Evolutionary conservation across 2,113 vertebrate species (phyloP), one percentile per base, ranked within the genome.

Genomic region (Regulus satrapa): DNA sequence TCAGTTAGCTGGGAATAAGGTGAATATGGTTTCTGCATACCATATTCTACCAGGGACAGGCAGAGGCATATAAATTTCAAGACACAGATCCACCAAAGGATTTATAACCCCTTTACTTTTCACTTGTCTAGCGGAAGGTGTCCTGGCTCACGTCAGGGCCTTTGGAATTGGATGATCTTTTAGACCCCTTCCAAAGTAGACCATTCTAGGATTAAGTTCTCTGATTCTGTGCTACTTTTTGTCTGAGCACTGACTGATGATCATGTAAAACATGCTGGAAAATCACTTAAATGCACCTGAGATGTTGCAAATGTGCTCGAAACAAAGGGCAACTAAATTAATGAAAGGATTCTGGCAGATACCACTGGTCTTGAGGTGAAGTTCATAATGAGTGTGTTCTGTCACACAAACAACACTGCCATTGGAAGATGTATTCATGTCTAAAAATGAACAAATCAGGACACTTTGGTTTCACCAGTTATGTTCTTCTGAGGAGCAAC

Each of bases 71-170:
- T 18, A 17, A 69, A 73, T 89, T 68, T 75, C 10, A 24, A 32
- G 14, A 41, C 28, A 62, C 9, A 51, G 29, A 58, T 36, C 86
- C 83, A 76, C 5, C 21, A 46, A 77, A 77, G 61, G 41, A 41
- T 49, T 10, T 17, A 32, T 34, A 76, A 41, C 14, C 11, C 26
- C 41, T 38, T 31, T 61, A 49, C 29, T 71, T 67, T 31, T 52
- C 77, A 46, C 28, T 51, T 67, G 38, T 21, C 38, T 34, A 18
- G n/a, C 24, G 24, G 45, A 52, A 46, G 16, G 7, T 52, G 52
- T 20, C n/a, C 45, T 3, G 5, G 68, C 8, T 26, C 58, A 36
- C 0, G 0, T 21, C 76, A 38, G 43, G 51, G 32, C 19, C 14
- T 38, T 80, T 67, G 46, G 61, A 68, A 46, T n/a, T 15, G 6